A percentile compares a stretch with the other conserved stretches of the same genome.
These are phyloP conservation scores for Eumerus sabulonum DNA, from an alignment of 2,888 invertebrate species.

Conservation along the genomic window DNA sequence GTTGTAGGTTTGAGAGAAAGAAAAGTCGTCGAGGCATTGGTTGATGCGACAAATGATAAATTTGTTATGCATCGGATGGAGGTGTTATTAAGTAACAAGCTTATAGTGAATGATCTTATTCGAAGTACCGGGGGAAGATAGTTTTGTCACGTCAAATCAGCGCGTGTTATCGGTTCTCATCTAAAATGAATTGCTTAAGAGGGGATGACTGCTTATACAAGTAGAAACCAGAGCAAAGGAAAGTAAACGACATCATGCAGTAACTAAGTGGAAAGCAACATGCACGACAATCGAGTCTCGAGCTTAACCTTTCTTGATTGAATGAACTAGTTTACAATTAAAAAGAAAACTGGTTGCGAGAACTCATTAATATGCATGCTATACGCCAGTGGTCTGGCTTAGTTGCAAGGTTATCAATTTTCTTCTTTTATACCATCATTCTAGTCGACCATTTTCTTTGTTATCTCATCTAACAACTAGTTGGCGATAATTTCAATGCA, in stretches of 20 bases:
- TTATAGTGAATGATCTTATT: too few relatives aligned
- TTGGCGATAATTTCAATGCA: constrained; percentile 31
- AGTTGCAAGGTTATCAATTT: neutral
- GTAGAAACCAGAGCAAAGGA: too few relatives aligned
- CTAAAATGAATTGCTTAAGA: too few relatives aligned
- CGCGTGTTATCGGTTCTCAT: too few relatives aligned
- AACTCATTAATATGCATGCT: constrained; percentile 26
- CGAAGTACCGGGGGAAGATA: too few relatives aligned
- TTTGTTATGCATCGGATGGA: neutral
- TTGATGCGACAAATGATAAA: constrained; percentile 23
- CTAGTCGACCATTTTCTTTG: constrained; percentile 15
- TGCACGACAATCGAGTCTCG: too few relatives aligned
- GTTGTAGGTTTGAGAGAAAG: neutral
- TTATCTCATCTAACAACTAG: constrained; percentile 26
- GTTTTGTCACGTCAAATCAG: too few relatives aligned
- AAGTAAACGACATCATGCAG: too few relatives aligned
- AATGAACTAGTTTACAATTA: constrained; percentile 51
- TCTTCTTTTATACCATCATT: neutral
- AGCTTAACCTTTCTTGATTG: constrained; percentile 19
- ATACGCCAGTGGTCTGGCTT: neutral
- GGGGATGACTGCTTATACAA: too few relatives aligned
- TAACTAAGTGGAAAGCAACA: too few relatives aligned
- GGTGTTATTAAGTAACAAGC: constrained; percentile 36
- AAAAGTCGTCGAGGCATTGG: too few relatives aligned
- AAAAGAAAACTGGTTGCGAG: constrained; percentile 32